Conservation (phyloP, 2,888 invertebrate species). For the Iselma pallidipennis region DNA sequence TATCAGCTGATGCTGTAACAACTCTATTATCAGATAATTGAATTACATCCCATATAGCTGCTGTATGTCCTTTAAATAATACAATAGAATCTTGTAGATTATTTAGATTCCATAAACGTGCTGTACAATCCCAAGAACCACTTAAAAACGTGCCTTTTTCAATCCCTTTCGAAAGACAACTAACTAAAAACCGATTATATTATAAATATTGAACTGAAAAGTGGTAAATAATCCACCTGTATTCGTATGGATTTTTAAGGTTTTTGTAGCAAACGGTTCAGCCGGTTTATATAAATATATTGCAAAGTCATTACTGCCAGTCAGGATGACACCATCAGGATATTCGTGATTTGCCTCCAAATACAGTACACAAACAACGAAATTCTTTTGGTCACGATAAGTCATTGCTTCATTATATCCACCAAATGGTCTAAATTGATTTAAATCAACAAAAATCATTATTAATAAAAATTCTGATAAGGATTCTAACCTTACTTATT, state of each 20-base stretch:
- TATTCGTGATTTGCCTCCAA: slow-evolving; percentile 70
- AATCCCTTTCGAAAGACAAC: slow-evolving; percentile 57
- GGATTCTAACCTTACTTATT: slow-evolving; percentile 61
- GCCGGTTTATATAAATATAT: slow-evolving; percentile 79
- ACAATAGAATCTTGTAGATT: slow-evolving; percentile 59
- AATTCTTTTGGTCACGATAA: slow-evolving; percentile 81
- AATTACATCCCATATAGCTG: slow-evolving; percentile 83
- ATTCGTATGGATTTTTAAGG: slow-evolving; percentile 77
- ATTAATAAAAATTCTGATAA: slow-evolving; percentile 1
- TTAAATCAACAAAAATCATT: background rate
- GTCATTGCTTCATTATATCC: slow-evolving; percentile 67
- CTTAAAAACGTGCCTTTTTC: slow-evolving; percentile 68
- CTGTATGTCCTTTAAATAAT: slow-evolving; percentile 71
- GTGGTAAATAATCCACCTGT: slow-evolving; percentile 60
- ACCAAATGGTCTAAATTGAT: background rate
- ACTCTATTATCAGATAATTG: slow-evolving; percentile 63
- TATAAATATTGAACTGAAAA: background rate
- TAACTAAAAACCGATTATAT: slow-evolving; percentile 51
- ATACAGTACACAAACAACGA: slow-evolving; percentile 80
- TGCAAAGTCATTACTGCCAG: slow-evolving; percentile 86
- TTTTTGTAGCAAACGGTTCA: slow-evolving; percentile 68
- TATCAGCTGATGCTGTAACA: slow-evolving; percentile 92
- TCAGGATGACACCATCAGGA: slow-evolving; percentile 79
- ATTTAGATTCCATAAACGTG: slow-evolving; percentile 77
- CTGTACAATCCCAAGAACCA: slow-evolving; percentile 93